These are phyloP conservation scores for Acanthopagrus latus DNA, from an alignment of 2,797 vertebrate genomes.

Conservation along the genomic window DNA sequence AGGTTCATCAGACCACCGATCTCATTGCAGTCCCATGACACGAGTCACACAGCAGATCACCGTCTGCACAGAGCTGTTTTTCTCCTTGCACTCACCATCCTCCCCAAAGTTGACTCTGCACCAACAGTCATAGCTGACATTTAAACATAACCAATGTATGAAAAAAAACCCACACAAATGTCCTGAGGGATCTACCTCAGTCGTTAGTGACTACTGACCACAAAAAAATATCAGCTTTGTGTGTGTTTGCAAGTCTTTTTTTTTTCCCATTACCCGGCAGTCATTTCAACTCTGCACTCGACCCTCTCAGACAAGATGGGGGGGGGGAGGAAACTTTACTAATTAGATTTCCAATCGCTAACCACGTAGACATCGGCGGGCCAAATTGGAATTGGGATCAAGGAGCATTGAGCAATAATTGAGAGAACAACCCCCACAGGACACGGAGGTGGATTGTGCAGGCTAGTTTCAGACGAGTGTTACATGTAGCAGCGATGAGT, in stretches of 20 bases:
- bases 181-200: neutral
- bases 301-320: conserved; percentile 51
- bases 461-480: conserved; percentile 25
- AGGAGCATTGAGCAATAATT: conserved; percentile 78
- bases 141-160: conserved; percentile 9
- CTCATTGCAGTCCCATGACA: conserved; percentile 75
- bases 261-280: conserved; percentile 34
- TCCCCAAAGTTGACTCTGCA: conserved; percentile 7
- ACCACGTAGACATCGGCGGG: conserved; percentile 44
- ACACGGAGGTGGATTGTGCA: conserved; percentile 28
- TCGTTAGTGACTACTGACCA: conserved; percentile 8
- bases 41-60: conserved; percentile 65
- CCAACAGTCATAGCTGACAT: conserved; percentile 9
- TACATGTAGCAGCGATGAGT: conserved; percentile 15
- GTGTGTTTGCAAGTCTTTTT: neutral
- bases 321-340: conserved; percentile 44
- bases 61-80: conserved; percentile 48
- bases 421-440: conserved; percentile 61
- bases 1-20: conserved; percentile 57
- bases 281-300: conserved; percentile 58
- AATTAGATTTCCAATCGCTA: conserved; percentile 77
- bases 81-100: conserved; percentile 9
- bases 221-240: neutral
- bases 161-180: neutral
- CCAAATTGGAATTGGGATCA: conserved; percentile 81